Base-by-base conservation (phyloP, 2,113 vertebrate species). In the Orientallactaga bullata region DNA sequence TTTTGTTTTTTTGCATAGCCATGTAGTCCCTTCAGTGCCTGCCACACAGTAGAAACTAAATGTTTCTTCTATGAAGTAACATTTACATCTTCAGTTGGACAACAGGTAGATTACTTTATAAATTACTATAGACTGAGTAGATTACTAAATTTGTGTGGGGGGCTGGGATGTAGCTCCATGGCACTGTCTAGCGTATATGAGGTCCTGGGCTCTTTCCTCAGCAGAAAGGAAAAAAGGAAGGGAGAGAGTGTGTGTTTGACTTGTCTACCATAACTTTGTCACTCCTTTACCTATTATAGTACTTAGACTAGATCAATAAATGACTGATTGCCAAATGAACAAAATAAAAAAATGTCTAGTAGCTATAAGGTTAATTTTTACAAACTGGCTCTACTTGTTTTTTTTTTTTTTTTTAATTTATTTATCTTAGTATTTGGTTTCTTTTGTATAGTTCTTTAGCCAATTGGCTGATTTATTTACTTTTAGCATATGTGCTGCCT, bases 51-150 rank as follows among this genome's bases (percentile, higher is more conserved):
- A 74, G n/a, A 65, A 88, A 90, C 83, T 85, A 93, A 85, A 82
- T 71, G 37, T 83, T 42, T 72, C 81, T 72, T 79, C 92, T 69
- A 88, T 60, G 30, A 93, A 89, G 42, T 82, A 89, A 89, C 11
- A 3, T 37, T 74, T 39, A 2, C 26, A 86, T 76, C 71, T 80
- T 69, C 77, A 85, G 89, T 0, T 93, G 23, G 73, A 95, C 47
- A 81, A 92, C 39, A 82, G 21, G 42, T 85, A 32, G 9, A 66
- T 84, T 69, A 76, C 91, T 86, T 32, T 66, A 87, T 74, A 88
- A 92, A 92, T 30, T 85, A 90, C 47, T 63, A 77, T 39, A 91
- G 79, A 16, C 7, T 84, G 16, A 84, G 42, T 11, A 68, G 26
- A 74, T 39, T 86, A 30, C 68, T 32, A 55, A 26, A 84, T 32